Conservation (phyloP, 64 coral and sea anemone genomes). For the Stichodactyla helianthus region DNA sequence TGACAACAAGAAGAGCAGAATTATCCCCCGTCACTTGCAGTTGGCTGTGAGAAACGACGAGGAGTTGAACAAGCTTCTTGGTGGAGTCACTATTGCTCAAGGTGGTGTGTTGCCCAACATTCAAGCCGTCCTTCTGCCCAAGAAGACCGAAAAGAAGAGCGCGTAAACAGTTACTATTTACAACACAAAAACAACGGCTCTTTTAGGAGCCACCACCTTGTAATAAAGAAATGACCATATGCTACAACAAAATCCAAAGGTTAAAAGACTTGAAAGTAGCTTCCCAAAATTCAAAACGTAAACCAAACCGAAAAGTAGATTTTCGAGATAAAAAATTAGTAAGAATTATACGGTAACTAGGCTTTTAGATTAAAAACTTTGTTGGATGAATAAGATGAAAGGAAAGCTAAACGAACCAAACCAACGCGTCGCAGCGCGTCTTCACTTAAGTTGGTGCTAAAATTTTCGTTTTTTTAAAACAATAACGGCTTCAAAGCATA, state of each 20-base stretch:
- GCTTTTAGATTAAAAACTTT: too few species aligned
- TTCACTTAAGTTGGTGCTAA: too few species aligned
- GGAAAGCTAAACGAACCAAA: too few species aligned
- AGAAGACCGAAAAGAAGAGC: constrained; percentile 3
- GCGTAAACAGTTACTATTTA: background rate
- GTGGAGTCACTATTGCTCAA: constrained; percentile 19
- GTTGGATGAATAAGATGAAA: too few species aligned
- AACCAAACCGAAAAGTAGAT: too few species aligned
- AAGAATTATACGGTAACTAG: too few species aligned
- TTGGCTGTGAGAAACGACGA: constrained; percentile 24
- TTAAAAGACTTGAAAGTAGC: too few species aligned
- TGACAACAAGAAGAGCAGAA: constrained; percentile 24
- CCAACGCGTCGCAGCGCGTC: too few species aligned
- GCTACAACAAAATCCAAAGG: background rate
- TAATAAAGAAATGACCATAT: background rate
- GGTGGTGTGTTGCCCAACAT: constrained; percentile 12
- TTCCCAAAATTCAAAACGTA: too few species aligned
- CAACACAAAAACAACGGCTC: constrained; percentile 9
- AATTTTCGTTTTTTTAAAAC: too few species aligned
- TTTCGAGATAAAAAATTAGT: too few species aligned
- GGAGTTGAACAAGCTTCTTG: constrained; percentile 23
- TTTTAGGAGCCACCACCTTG: constrained; percentile 16
- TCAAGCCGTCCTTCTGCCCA: constrained; percentile 11
- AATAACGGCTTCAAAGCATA: too few species aligned
- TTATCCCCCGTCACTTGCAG: constrained; percentile 10